Base-by-base conservation (phyloP, 2,797 vertebrate species). In the Phoeniculus purpureus region DNA sequence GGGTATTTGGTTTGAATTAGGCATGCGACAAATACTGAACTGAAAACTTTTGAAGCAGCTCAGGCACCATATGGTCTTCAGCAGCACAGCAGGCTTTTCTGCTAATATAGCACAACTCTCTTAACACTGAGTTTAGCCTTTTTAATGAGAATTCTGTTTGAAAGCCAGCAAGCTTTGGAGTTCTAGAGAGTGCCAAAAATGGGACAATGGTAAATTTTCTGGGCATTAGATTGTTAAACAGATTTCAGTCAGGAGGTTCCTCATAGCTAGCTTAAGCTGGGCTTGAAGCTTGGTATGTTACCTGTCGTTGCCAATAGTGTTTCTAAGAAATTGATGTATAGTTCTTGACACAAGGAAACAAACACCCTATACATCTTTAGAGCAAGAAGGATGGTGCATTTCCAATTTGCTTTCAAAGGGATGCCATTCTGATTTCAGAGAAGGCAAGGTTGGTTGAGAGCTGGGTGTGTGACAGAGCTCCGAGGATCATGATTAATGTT, bases 1-100 rank as follows among this genome's bases (percentile, higher is more conserved):
- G 9, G 7, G 26, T 7, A 52, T 92, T 94, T 90, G 78, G 68
- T 92, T 93, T 96, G 84, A 91, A 92, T 94, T 93, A 93, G 47
- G 66, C 66, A 8, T 66, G 78, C 64, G 66, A 55, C 47, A 78
- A 87, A 86, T 71, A 82, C 40, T 68, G 73, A 92, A 81, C 16
- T 89, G 56, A 85, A 92, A 83, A 75, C 62, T 89, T 79, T 29
- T 66, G 66, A 66, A 70, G 59, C 45, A 64, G 25, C 15, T 89
- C 52, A 14, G 59, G 56, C 86, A 85, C 83, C 81, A 88, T 61
- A 90, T 93, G 88, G 81, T 88, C 50, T 86, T 81, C 43, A 82
- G 81, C 85, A 90, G 59, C 55, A 56, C 74, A 55, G 37, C 82
- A 92, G 40, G 34, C 40, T 85, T 87, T 81, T 82, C 47, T 93